phyloP scores from a whole-genome alignment of 2,113 vertebrate genomes.

The Ochotona curzoniae region DNA sequence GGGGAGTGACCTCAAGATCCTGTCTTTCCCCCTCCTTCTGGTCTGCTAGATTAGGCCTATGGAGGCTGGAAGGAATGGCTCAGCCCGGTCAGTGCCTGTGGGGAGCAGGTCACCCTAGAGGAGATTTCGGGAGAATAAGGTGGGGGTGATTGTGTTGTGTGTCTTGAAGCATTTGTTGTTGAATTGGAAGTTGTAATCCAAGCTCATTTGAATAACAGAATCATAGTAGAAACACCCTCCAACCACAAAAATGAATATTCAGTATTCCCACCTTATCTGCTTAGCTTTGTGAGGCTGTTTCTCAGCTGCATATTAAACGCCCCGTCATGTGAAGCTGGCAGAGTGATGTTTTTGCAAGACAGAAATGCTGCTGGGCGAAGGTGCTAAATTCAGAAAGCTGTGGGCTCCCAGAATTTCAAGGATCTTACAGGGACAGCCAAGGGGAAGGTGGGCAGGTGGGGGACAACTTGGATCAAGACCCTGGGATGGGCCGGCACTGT shows the following conservation, averaged over 20 bases:
- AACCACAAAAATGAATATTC: constrained; percentile 86
- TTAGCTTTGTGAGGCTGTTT: constrained; percentile 82
- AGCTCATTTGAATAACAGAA: constrained; percentile 84
- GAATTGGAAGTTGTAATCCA: constrained; percentile 81
- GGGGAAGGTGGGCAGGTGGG: neutral
- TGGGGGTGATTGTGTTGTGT: constrained; percentile 73
- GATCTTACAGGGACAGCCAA: constrained; percentile 52
- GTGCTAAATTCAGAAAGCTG: constrained; percentile 77
- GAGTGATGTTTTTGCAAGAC: constrained; percentile 74
- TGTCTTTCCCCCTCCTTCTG: neutral
- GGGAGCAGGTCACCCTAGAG: constrained; percentile 24
- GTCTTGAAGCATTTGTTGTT: constrained; percentile 84
- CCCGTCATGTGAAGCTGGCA: constrained; percentile 78
- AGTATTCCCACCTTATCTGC: constrained; percentile 85
- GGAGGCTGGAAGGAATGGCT: neutral
- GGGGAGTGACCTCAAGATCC: neutral
- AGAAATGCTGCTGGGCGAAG: constrained; percentile 76
- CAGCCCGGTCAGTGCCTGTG: neutral
- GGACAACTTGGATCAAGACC: constrained; percentile 1
- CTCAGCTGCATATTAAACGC: constrained; percentile 84
- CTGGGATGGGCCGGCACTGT: neutral
- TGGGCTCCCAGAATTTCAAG: constrained; percentile 60
- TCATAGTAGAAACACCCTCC: constrained; percentile 83
- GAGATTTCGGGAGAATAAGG: constrained; percentile 60
- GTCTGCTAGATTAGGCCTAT: neutral